Base-by-base conservation (phyloP, 2,797 vertebrate species). In the Atherinosoma microstoma region DNA sequence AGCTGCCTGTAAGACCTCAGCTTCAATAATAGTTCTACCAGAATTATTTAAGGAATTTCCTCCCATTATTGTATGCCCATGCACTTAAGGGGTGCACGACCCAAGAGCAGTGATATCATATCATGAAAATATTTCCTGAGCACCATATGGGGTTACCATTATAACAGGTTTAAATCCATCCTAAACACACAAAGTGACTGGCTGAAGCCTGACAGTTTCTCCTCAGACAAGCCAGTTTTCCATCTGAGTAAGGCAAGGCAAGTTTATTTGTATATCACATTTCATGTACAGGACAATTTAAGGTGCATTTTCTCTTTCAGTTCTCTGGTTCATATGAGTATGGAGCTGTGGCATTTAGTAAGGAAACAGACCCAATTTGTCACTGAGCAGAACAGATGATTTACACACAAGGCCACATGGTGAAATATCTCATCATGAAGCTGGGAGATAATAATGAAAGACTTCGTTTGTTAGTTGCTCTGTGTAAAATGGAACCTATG, bases 21-120 rank as follows among this genome's bases (percentile, higher is more conserved):
- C 63, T 62, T 64, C 59, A 70, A 58, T 68, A 34, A 80, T 73
- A 42, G 32, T 72, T 47, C 29, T 3, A 51, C 35, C 66, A 76
- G 62, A 77, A 85, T 82, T 58, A 83, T 89, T 88, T 75, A 6
- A 79, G 79, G 78, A 87, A 86, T 87, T 83, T 83, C 63, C 64
- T 84, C 38, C 56, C 60, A 63, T 85, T 78, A 75, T 82, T 83
- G 49, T 64, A 62, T 40, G 73, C 68, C 64, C 74, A 27, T 27
- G 24, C 24, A 15, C 36, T 76, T 51, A 76, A 53, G 38, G 58
- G 10, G 65, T 3, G 60, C 67, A 70, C 72, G 77, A 81, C 72
- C 60, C 45, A 4, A 68, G 53, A 57, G 35, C 6, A 2, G 18
- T 68, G 75, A 86, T 85, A 87, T 83, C 64, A 76, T 74, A 88